Evolutionary conservation across 2,113 vertebrate species (phyloP).

Genomic region (Leucosticte australis): DNA sequence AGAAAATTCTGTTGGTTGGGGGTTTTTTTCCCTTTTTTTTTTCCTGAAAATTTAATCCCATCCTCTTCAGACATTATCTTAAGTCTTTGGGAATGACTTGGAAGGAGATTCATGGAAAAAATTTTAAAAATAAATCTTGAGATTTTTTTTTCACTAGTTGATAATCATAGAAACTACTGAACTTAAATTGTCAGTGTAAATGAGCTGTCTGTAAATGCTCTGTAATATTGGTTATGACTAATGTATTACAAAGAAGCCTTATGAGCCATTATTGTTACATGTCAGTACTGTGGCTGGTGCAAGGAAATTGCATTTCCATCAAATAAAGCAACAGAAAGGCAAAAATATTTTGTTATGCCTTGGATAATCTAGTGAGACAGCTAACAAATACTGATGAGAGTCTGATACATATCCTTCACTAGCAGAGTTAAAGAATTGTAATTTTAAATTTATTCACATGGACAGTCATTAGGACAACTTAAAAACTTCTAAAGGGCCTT

Average conservation of each 20-base stretch:
- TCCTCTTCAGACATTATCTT: neutral
- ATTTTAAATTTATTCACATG: neutral
- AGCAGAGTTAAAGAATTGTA: neutral
- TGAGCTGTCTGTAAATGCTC: neutral
- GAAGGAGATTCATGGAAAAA: neutral
- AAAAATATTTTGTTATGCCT: neutral
- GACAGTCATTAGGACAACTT: neutral
- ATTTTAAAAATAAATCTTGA: neutral
- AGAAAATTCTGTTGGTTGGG: neutral
- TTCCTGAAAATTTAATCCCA: neutral
- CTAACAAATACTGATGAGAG: neutral
- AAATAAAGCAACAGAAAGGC: neutral
- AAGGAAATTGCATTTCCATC: neutral
- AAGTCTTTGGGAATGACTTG: neutral
- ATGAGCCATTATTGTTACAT: neutral
- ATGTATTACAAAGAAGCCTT: neutral
- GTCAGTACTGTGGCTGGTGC: neutral
- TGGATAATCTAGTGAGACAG: neutral
- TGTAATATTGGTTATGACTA: neutral
- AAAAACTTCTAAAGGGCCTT: neutral
- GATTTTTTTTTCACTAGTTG: neutral
- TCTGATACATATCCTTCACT: neutral
- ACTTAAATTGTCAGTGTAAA: neutral
- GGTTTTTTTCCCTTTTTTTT: accelerated
- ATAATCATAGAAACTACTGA: neutral